phyloP scores from a whole-genome alignment of 2,888 invertebrate species.

The Xylota sylvarum region DNA sequence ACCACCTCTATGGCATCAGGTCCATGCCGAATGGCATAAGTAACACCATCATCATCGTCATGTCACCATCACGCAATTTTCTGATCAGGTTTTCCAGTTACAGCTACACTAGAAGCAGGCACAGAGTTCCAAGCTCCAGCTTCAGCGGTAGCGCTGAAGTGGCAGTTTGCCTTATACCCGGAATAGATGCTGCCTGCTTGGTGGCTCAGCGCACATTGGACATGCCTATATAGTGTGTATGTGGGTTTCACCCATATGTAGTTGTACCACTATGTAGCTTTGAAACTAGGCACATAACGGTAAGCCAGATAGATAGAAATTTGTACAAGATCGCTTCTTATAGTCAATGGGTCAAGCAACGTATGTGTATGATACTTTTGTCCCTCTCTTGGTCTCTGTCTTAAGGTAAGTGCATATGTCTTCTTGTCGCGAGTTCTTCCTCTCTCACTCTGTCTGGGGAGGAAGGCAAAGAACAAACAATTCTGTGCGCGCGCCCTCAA shows the following conservation, averaged over 20 bases:
- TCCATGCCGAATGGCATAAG: constrained; percentile 74
- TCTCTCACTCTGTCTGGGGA: not conserved
- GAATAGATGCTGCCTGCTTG: constrained; percentile 53
- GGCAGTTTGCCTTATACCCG: constrained; percentile 58
- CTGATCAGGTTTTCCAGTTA: constrained; percentile 68
- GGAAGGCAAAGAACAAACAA: constrained; percentile 60
- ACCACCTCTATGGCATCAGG: constrained; percentile 58
- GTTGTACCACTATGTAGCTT: constrained; percentile 67
- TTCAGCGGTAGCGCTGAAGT: constrained; percentile 41
- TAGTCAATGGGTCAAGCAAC: constrained; percentile 76
- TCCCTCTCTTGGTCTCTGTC: constrained; percentile 14
- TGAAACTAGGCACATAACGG: constrained; percentile 75
- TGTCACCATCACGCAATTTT: constrained; percentile 77
- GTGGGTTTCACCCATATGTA: constrained; percentile 66
- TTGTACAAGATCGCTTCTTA: constrained; percentile 77
- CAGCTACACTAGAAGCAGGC: constrained; percentile 29
- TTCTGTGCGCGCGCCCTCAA: constrained; percentile 62
- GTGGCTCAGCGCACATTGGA: constrained; percentile 10
- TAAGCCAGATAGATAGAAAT: constrained; percentile 73
- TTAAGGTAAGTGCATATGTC: constrained; percentile 44
- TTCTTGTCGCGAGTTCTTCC: not conserved
- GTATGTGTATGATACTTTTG: constrained; percentile 43
- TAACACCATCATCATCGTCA: constrained; percentile 75
- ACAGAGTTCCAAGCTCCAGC: constrained; percentile 26
- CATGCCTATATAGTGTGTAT: constrained; percentile 49